phyloP scores from a whole-genome alignment of 1,140 invertebrate species.

The Lordiphosa mommai region DNA sequence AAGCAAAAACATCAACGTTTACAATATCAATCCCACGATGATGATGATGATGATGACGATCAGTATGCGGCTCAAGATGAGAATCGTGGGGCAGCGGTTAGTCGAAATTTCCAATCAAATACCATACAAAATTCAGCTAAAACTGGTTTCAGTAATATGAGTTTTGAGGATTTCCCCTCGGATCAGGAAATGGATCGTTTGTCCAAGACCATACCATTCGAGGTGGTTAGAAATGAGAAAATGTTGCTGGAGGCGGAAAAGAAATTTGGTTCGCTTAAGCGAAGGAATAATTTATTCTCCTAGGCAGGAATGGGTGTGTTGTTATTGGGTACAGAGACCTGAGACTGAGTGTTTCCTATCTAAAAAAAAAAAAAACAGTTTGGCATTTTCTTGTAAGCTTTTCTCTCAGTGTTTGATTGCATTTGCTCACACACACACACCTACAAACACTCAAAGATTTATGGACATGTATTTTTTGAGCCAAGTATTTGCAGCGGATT shows the following conservation, averaged over 20 bases:
- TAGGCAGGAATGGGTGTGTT: conserved; percentile 40
- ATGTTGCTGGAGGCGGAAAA: conserved; percentile 82
- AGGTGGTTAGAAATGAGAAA: conserved; percentile 82
- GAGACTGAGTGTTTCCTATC: conserved; percentile 44
- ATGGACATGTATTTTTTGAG: conserved; percentile 54
- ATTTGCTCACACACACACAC: not conserved
- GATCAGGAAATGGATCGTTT: conserved; percentile 81
- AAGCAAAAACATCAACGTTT: conserved; percentile 73
- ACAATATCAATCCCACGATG: conserved; percentile 70
- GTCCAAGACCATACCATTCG: conserved; percentile 82
- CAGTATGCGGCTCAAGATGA: conserved; percentile 30
- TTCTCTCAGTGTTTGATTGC: too few species aligned
- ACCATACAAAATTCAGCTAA: conserved; percentile 78
- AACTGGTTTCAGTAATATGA: conserved; percentile 88
- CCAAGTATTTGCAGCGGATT: conserved; percentile 45
- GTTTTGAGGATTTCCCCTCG: conserved; percentile 88
- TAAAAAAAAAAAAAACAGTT: conserved; percentile 1
- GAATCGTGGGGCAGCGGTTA: conserved; percentile 31
- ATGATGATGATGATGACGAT: conserved; percentile 58
- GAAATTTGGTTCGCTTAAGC: conserved; percentile 84
- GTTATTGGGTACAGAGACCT: conserved; percentile 41
- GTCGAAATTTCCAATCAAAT: conserved; percentile 71
- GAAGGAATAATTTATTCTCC: conserved; percentile 85
- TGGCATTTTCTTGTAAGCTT: conserved; percentile 36
- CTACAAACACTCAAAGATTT: not conserved